A percentile compares a stretch with the other conserved stretches of the same genome.
Conservation (phyloP, 2,797 vertebrate genomes). For the Amniataba percoides region DNA sequence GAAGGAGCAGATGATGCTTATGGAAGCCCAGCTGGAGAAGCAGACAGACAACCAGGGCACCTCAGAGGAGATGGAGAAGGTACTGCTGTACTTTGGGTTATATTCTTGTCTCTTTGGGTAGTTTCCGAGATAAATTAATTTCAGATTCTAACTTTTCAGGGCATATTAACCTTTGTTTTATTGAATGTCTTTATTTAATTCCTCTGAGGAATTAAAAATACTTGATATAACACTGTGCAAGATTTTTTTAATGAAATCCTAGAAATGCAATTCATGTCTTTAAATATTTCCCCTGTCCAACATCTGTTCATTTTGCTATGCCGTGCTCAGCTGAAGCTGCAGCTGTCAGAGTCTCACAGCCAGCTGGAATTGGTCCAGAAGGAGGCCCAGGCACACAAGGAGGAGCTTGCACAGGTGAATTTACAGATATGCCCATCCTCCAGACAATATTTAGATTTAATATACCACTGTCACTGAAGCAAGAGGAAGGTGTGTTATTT, state of each 20-base stretch:
- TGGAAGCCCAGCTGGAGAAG: constrained; percentile 93
- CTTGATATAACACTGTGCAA: not conserved
- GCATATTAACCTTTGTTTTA: not conserved
- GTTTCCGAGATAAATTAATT: not conserved
- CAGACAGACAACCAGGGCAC: constrained; percentile 87
- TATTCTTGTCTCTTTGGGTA: not conserved
- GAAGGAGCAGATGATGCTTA: constrained; percentile 89
- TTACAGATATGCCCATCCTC: not conserved
- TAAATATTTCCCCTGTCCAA: constrained; percentile 6
- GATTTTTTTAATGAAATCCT: not conserved
- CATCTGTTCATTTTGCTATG: constrained; percentile 3
- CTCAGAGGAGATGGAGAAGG: constrained; percentile 88
- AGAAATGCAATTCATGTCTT: not conserved
- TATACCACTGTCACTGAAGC: not conserved
- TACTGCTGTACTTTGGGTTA: constrained; percentile 60
- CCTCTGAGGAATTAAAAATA: not conserved
- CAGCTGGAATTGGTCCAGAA: constrained; percentile 88
- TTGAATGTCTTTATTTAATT: not conserved
- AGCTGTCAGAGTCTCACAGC: constrained; percentile 88
- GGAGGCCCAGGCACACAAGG: constrained; percentile 90
- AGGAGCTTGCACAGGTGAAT: constrained; percentile 91
- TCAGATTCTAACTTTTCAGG: not conserved
- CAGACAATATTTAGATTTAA: constrained; percentile 11
- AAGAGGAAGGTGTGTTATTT: not conserved
- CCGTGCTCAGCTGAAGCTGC: constrained; percentile 86